These are phyloP conservation scores for Rhinogobius similis DNA, from an alignment of 2,113 vertebrate species.

Conservation along the genomic window DNA sequence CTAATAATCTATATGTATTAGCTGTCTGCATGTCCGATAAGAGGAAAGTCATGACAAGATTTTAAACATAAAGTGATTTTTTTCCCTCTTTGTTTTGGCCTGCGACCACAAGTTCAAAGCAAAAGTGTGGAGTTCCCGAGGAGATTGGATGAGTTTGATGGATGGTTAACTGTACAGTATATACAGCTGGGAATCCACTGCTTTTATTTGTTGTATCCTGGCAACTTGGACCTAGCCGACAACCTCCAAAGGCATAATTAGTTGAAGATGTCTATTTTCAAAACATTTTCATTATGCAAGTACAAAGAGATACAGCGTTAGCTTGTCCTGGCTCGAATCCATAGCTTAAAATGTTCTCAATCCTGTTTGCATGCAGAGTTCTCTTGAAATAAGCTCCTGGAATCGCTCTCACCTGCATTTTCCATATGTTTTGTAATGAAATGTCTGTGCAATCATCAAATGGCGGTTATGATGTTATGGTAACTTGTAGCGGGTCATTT, in stretches of 20 bases:
- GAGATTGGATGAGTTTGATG: constrained; percentile 44
- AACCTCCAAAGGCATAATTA: constrained; percentile 53
- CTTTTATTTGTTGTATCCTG: constrained; percentile 41
- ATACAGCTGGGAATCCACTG: constrained; percentile 54
- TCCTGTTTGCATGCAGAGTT: constrained; percentile 24
- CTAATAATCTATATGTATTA: constrained; percentile 45
- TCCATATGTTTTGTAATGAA: constrained; percentile 16
- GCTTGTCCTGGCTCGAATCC: constrained; percentile 2
- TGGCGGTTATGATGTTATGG: constrained; percentile 73
- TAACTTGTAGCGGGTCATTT: constrained; percentile 80
- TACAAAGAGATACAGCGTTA: not conserved
- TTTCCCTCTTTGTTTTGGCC: constrained; percentile 41
- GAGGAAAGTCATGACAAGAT: constrained; percentile 25
- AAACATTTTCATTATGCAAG: constrained; percentile 53
- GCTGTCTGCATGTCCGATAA: constrained; percentile 38
- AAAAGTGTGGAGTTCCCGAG: constrained; percentile 30
- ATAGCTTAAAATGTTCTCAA: constrained; percentile 14
- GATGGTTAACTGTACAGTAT: constrained; percentile 49
- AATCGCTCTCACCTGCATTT: constrained; percentile 39
- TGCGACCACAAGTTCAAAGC: constrained; percentile 45
- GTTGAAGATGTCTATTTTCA: constrained; percentile 55
- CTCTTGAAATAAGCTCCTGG: constrained; percentile 15
- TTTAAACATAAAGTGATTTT: constrained; percentile 30
- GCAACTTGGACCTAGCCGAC: constrained; percentile 48
- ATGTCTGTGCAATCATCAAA: constrained; percentile 70